These are phyloP conservation scores for Ptiloglossa arizonensis DNA, from an alignment of 1,140 invertebrate genomes.

Conservation along the genomic window DNA sequence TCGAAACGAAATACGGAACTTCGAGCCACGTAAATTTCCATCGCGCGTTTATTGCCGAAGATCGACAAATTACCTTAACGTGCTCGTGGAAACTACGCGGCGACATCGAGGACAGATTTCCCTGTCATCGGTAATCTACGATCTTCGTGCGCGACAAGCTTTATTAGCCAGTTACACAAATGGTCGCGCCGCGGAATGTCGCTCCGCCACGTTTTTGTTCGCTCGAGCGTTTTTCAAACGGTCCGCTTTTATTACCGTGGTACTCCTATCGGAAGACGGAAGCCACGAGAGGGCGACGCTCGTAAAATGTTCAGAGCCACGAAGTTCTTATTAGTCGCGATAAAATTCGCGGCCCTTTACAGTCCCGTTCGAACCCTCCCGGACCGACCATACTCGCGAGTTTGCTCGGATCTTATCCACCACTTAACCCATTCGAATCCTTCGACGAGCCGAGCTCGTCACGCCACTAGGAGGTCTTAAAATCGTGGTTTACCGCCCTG, in stretches of 20 bases:
- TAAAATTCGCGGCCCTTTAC: constrained; percentile 5
- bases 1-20: too few species aligned
- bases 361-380: background rate
- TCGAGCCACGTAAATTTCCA: too few species aligned
- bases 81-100: too few species aligned
- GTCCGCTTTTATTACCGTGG: background rate
- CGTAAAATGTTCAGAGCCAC: background rate
- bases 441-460: too few species aligned
- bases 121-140: constrained; percentile 5
- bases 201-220: background rate
- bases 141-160: background rate
- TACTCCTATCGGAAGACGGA: background rate
- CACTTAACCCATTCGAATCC: too few species aligned
- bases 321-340: background rate
- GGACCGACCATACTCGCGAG: background rate
- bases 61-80: too few species aligned
- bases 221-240: background rate
- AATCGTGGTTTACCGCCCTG: too few species aligned
- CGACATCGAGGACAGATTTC: too few species aligned
- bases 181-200: too few species aligned
- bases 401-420: background rate
- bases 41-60: too few species aligned
- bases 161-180: background rate
- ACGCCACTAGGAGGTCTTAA: too few species aligned
- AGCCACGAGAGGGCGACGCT: background rate